Percentiles rank a stretch among this genome's conserved stretches.
Conservation (phyloP, 2,888 invertebrate genomes). For the Seira ritae region DNA sequence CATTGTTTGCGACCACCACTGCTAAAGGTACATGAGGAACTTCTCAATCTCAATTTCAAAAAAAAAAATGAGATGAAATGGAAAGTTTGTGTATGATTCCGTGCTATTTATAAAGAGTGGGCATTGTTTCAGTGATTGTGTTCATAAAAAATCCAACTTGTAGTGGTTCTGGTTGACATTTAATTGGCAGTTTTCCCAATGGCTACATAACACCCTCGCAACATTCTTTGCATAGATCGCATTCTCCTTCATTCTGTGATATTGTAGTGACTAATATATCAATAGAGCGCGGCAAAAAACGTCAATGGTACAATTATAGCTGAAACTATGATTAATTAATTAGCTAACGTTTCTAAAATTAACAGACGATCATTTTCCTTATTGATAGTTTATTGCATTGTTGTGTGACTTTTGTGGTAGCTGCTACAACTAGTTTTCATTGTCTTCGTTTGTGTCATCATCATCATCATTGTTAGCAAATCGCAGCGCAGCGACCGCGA, state of each 20-base stretch:
- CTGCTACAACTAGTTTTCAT: constrained; percentile 13
- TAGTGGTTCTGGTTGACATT: constrained; percentile 15
- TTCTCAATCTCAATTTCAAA: background rate
- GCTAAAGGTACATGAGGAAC: background rate
- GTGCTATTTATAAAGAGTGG: background rate
- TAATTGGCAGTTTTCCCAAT: constrained; percentile 32
- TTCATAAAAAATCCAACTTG: background rate
- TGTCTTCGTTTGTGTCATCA: constrained; percentile 15
- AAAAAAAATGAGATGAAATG: constrained; percentile 20
- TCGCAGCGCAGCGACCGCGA: background rate
- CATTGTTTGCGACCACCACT: background rate
- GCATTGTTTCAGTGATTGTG: constrained; percentile 4
- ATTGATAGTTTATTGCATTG: background rate
- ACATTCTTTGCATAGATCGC: too few relatives aligned
- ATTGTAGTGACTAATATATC: too few relatives aligned
- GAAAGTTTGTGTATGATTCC: constrained; percentile 32
- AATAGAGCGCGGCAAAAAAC: too few relatives aligned
- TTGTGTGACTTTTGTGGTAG: background rate
- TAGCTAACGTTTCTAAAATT: background rate
- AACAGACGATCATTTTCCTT: constrained; percentile 7
- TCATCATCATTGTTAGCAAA: constrained; percentile 6
- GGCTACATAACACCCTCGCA: background rate
- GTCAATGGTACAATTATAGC: background rate
- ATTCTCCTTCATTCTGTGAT: too few relatives aligned
- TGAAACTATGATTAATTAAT: constrained; percentile 13